Conservation (phyloP, 2,797 vertebrate genomes). For the Sarcophilus harrisii region DNA sequence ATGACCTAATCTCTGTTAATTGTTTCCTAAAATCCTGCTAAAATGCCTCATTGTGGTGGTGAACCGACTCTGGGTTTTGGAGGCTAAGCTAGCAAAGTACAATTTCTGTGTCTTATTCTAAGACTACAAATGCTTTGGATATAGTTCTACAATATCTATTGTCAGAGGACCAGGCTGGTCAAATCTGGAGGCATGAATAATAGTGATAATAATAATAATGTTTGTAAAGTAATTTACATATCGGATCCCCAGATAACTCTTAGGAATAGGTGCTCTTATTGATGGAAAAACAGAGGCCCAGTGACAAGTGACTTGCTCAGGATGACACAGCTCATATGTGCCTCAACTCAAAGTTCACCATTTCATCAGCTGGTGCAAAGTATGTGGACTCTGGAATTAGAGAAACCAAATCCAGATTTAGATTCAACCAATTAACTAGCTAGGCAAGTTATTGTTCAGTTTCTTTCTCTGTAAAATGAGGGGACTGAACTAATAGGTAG, state of each 20-base stretch:
- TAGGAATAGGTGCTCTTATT: neutral
- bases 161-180: neutral
- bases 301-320: neutral
- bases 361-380: neutral
- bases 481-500: neutral
- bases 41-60: neutral
- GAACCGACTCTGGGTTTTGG: neutral
- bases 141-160: neutral
- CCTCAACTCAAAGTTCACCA: neutral
- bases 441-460: neutral
- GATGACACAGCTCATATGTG: neutral
- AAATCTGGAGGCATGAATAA: neutral
- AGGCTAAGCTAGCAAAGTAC: neutral
- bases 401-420: neutral
- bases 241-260: neutral
- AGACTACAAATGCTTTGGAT: neutral
- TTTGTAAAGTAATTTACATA: neutral
- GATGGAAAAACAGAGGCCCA: neutral
- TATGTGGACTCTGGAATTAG: neutral
- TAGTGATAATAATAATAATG: neutral
- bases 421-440: neutral
- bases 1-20: neutral
- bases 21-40: neutral
- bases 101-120: neutral
- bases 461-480: neutral